phyloP scores from a whole-genome alignment of 2,113 vertebrate genomes.

The Cricetomys ansorgei region DNA sequence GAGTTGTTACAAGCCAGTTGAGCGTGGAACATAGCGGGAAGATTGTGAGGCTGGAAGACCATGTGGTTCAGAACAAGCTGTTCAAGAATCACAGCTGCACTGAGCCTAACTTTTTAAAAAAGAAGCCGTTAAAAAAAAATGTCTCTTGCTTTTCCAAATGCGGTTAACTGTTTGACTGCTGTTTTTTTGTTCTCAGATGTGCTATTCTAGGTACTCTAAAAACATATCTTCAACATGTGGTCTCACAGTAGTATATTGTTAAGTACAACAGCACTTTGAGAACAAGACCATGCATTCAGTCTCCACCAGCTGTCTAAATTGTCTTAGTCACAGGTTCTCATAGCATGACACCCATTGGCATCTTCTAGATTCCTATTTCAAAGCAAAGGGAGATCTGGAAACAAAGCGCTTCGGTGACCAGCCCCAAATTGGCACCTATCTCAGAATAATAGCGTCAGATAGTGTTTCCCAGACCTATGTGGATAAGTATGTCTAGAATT shows the following conservation, averaged over 20 bases:
- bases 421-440: not conserved
- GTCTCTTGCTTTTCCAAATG: conserved; percentile 26
- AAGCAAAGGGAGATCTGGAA: not conserved
- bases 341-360: not conserved
- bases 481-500: not conserved
- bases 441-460: not conserved
- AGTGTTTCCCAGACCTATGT: not conserved
- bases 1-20: conserved; percentile 63
- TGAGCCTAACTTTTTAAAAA: conserved; percentile 60
- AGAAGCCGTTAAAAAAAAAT: conserved; percentile 26
- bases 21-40: conserved; percentile 56
- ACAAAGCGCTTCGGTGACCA: not conserved
- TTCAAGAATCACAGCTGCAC: conserved; percentile 79
- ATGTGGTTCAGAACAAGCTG: conserved; percentile 72
- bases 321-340: not conserved
- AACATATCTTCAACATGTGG: not conserved
- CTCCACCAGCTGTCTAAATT: not conserved
- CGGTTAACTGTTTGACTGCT: conserved; percentile 73
- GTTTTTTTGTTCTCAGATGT: conserved; percentile 40
- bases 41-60: conserved; percentile 65
- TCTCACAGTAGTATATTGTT: not conserved
- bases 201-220: not conserved
- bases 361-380: not conserved
- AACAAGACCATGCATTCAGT: not conserved
- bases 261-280: not conserved